Base-by-base conservation (phyloP, 2,797 vertebrate genomes). In the Tachyglossus aculeatus region DNA sequence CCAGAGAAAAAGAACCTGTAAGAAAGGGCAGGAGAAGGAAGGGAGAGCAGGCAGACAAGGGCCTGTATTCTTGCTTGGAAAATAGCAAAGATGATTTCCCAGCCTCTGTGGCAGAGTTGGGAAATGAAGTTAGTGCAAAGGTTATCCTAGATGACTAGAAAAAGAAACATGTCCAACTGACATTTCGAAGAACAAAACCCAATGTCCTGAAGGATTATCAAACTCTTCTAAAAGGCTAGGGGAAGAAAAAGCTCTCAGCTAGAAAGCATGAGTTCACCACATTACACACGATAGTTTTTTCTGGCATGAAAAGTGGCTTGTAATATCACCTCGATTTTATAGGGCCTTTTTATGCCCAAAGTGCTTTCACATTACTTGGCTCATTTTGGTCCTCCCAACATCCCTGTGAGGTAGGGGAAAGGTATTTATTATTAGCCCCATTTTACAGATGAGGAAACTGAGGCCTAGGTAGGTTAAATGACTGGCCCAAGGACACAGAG, bases 171-270 rank as follows among this genome's bases (percentile, higher is more conserved):
- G n/a, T n/a, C n/a, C 45, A 34, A 34, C 24, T 11, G 37, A 54
- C 22, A 64, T 6, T 14, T 57, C 36, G 27, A 71, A 74, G 22
- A 13, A 55, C 16, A 50, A 63, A 68, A 61, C 45, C 57, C 21
- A 62, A 19, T 59, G 45, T 61, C 21, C 47, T 59, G 27, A 52
- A 48, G 15, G n/a, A 51, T 34, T 11, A 10, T 55, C 25, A 27
- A 45, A 19, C 13, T 5, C 22, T 47, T 65, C n/a, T 48, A 16
- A 32, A 9, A 62, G 62, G 61, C 13, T 24, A 48, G 15, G 2
- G 19, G 5, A 10, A 2, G 9, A 2, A 29, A 65, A 27, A 24
- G 21, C 24, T 22, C 21, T 43, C 9, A 40, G 37, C 32, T 47
- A 31, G 3, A 54, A 14, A 6, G 7, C 5, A 3, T 6, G 15